Percentiles rank a stretch among this genome's conserved stretches.
Conservation (phyloP, 1,140 invertebrate genomes). For the Drosophila dunni region DNA sequence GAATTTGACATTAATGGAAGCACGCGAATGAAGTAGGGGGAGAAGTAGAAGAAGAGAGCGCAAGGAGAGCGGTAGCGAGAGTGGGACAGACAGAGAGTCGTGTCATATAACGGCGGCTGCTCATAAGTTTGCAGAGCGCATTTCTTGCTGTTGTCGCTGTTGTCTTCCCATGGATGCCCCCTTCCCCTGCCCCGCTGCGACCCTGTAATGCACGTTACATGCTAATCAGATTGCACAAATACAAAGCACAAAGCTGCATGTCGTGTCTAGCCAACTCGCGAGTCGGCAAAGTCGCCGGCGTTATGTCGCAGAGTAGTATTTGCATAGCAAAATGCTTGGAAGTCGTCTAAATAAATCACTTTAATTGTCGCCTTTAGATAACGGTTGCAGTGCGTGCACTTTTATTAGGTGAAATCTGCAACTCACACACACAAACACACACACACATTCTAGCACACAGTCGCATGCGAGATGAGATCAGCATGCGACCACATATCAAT, state of each 20-base stretch:
- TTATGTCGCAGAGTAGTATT: conserved; percentile 41
- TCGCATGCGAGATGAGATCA: conserved; percentile 1
- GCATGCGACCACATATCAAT: conserved; percentile 6
- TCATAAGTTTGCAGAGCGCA: conserved; percentile 16
- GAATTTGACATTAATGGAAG: conserved; percentile 10
- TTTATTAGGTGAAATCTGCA: conserved; percentile 54
- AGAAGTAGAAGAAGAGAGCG: too few relatives aligned
- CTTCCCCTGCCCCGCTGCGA: too few relatives aligned
- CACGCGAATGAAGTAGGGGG: neutral
- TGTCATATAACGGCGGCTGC: conserved; percentile 17
- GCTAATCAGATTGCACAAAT: conserved; percentile 51
- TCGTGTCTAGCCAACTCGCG: conserved; percentile 11
- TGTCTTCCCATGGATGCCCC: conserved; percentile 1
- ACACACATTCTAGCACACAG: neutral
- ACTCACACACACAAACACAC: conserved; percentile 1
- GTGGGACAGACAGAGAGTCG: neutral
- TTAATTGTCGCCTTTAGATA: conserved; percentile 64
- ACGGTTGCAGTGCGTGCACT: conserved; percentile 49
- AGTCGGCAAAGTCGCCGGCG: conserved; percentile 4
- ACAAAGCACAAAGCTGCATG: conserved; percentile 18
- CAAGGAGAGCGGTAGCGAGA: neutral
- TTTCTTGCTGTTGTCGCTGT: conserved; percentile 6
- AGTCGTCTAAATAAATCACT: conserved; percentile 57
- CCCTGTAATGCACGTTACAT: conserved; percentile 9
- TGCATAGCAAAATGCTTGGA: conserved; percentile 50